Evolutionary conservation across 2,888 invertebrate genomes (phyloP).

Genomic region (Cosmia pyralina): DNA sequence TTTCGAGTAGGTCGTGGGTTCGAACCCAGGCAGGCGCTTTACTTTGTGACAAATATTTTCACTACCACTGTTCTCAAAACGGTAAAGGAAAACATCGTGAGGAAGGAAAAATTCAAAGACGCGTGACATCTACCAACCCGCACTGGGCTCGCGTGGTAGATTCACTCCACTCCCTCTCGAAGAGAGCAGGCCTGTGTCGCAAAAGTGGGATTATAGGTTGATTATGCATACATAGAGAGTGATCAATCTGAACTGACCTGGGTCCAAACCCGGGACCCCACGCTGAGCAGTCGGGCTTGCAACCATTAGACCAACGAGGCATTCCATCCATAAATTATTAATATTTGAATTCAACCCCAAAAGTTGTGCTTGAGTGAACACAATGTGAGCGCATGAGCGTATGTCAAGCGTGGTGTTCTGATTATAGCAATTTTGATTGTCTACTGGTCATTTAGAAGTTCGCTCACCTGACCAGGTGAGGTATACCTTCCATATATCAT

Average conservation of each 20-base stretch:
- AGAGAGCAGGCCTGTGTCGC: no score
- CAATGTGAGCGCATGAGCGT: conserved; percentile 12
- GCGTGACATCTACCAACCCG: no score
- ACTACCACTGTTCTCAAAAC: no score
- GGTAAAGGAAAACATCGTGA: no score
- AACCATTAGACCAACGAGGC: neutral
- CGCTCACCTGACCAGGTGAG: neutral
- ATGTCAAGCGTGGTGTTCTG: conserved; percentile 19
- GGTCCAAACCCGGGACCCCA: neutral
- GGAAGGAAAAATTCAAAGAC: no score
- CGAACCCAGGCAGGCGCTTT: no score
- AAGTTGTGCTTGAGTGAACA: neutral
- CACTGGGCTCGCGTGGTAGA: no score
- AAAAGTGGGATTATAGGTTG: no score
- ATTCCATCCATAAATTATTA: neutral
- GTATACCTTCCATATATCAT: neutral
- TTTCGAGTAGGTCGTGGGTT: no score
- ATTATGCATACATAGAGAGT: neutral
- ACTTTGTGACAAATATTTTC: no score
- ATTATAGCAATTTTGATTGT: conserved; percentile 16
- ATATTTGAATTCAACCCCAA: conserved; percentile 16
- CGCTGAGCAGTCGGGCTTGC: neutral
- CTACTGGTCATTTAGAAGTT: conserved; percentile 1
- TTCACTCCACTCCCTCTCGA: no score
- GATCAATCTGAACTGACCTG: neutral